Evolutionary conservation across 1,140 invertebrate species (phyloP), one percentile per base, ranked within the genome.

Genomic region (Chironomus striatipennis): DNA sequence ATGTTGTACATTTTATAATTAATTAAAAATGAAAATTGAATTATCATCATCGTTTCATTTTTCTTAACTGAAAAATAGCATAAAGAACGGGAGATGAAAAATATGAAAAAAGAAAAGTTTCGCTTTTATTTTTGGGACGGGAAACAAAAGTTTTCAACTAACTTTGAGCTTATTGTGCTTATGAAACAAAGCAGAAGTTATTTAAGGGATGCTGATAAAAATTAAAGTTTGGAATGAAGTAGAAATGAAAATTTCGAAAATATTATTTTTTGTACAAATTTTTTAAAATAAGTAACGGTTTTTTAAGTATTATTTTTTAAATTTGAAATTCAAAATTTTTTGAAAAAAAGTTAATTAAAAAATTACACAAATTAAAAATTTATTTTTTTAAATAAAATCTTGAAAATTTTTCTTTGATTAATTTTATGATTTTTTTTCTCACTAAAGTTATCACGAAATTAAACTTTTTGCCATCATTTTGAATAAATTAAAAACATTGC

Each of bases 11-110:
- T 57, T 57, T 57, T 57, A 57, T 57, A 57, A 57, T 57, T 57
- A 57, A 57, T 57, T 57, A 57, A 57, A 57, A 57, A 57, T 57
- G 47, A 57, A 57, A 57, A 57, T 57, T 57, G 47, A 57, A 57
- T 57, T 57, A n/a, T 57, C 47, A 57, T 57, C 47, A 57, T 57
- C 47, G n/a, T 57, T n/a, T n/a, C 12, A 12, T 57, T n/a, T 57
- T 57, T n/a, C 47, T 57, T 57, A n/a, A 34, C 24, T 57, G 47
- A 12, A 57, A n/a, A 57, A 57, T 57, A 57, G 47, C n/a, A 57
- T 15, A 57, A 5, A 12, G 12, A 57, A 57, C 5, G 12, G 47
- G 47, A n/a, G n/a, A 57, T 57, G 47, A 57, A 34, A 34, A 34
- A 34, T 34, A 34, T 34, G 24, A 34, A 34, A 34, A 34, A 70